These are phyloP conservation scores for Tetragnatha montana DNA, from an alignment of 2,888 invertebrate genomes.

Conservation along the genomic window DNA sequence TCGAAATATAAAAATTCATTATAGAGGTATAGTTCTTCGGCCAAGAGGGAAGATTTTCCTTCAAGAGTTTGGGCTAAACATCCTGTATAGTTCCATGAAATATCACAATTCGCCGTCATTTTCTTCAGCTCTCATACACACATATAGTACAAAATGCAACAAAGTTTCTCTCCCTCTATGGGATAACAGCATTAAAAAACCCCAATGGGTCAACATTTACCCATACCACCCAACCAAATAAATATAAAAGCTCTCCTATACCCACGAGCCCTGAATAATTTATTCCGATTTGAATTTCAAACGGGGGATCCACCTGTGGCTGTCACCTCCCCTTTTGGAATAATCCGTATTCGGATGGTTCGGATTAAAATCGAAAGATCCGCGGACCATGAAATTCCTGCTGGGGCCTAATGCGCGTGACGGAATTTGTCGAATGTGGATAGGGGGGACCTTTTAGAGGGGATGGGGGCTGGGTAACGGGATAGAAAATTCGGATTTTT, in stretches of 20 bases:
- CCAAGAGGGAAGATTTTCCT: too few species aligned
- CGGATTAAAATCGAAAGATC: conserved; percentile 31
- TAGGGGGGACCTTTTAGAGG: neutral
- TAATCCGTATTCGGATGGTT: conserved; percentile 5
- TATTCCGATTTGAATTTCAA: conserved; percentile 14
- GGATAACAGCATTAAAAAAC: too few species aligned
- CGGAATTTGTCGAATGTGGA: conserved; percentile 11
- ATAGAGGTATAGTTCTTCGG: too few species aligned
- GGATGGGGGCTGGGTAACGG: neutral
- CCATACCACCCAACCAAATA: neutral
- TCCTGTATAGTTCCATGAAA: too few species aligned
- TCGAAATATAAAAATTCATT: too few species aligned
- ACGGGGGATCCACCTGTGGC: neutral
- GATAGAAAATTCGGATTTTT: too few species aligned
- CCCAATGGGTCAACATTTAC: neutral
- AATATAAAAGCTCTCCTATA: neutral
- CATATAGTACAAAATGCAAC: too few species aligned
- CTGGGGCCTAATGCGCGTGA: conserved; percentile 12
- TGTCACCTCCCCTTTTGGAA: conserved; percentile 16
- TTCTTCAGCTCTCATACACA: too few species aligned
- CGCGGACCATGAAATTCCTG: conserved; percentile 5
- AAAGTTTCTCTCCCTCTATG: too few species aligned
- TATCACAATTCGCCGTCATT: too few species aligned
- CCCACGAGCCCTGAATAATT: neutral
- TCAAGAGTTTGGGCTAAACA: too few species aligned